Base-by-base conservation (phyloP, 2,888 invertebrate species). In the Quadriops clusia region DNA sequence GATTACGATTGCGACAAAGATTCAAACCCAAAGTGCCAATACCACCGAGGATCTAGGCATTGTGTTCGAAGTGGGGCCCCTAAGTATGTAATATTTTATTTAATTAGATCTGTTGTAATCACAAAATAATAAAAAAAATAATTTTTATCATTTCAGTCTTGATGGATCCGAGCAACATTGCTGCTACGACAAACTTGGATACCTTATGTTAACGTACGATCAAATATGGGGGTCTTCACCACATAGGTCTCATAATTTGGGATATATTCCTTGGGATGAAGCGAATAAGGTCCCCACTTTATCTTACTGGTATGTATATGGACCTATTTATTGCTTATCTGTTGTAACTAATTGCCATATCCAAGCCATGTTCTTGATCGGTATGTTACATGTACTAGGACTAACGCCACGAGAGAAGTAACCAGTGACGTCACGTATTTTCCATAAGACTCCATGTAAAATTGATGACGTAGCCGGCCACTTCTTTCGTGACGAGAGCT, bases 271-370 rank as follows among this genome's bases (percentile, higher is more conserved):
- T 3, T 95, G 91, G 76, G 84, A 87, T 53, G 91, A 93, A 56
- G 86, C 90, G 22, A 89, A 87, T 55, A 91, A 93, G 66, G 84
- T 85, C 37, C 95, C 97, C 2, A 85, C 86, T 1, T 60, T 97
- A 32, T 95, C 94, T 2, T 86, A 93, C 56, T 97, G 94, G 90
- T n/a, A n/a, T n/a, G n/a, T n/a, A n/a, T n/a, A n/a, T n/a, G n/a
- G n/a, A n/a, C n/a, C n/a, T n/a, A n/a, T n/a, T n/a, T n/a, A n/a
- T n/a, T n/a, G n/a, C n/a, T n/a, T n/a, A n/a, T n/a, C n/a, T n/a
- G n/a, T n/a, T n/a, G n/a, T n/a, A n/a, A n/a, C n/a, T n/a, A n/a
- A n/a, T n/a, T n/a, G n/a, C n/a, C n/a, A n/a, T n/a, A n/a, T n/a
- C n/a, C n/a, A n/a, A n/a, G n/a, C n/a, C n/a, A n/a, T n/a, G n/a